Base-by-base conservation (phyloP, 2,888 invertebrate species). In the Hyposoter didymator region DNA sequence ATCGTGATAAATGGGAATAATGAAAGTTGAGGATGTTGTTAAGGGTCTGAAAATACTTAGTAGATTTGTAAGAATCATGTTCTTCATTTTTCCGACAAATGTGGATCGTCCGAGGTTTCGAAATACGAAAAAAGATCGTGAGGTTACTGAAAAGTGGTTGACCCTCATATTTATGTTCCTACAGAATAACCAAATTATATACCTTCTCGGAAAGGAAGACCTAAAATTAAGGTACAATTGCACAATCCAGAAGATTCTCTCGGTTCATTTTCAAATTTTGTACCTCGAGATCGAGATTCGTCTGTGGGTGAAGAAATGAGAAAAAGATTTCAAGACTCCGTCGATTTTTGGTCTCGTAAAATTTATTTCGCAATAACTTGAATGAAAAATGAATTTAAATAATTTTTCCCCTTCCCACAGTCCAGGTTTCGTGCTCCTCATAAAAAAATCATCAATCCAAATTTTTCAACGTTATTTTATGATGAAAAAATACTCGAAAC, bases 181-280 rank as follows among this genome's bases (percentile, higher is more conserved):
- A 49, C 47, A 19, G 62, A 75, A 66, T 64, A 64, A 64, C 64
- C 19, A 35, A 75, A 75, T 75, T 32, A 39, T 39, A 39, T 39
- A 75, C 64, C 5, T 75, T 75, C 75, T 64, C 8, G 64, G 75
- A 75, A 75, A 12, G 14, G 19, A 7, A 35, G 47, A 66, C 64
- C 22, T 35, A 49, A 64, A 64, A 47, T 75, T 49, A 66, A 66
- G 43, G 62, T 32, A 62, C 45, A 75, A 45, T 62, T 62, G 74
- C 45, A 64, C 62, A 19, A 75, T 39, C 74, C 43, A 32, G 62
- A 45, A 22, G 73, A 19, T 43, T 64, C 62, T 35, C 75, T 35
- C 64, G 22, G 35, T 49, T 62, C 49, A n/a, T 64, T 45, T 47
- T 74, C 19, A 73, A n/a, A 19, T 55, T 55, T 55, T 59, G 0